A percentile compares a stretch with the other conserved stretches of the same genome.
phyloP scores from a whole-genome alignment of 2,113 vertebrate genomes.

The Chauna torquata region DNA sequence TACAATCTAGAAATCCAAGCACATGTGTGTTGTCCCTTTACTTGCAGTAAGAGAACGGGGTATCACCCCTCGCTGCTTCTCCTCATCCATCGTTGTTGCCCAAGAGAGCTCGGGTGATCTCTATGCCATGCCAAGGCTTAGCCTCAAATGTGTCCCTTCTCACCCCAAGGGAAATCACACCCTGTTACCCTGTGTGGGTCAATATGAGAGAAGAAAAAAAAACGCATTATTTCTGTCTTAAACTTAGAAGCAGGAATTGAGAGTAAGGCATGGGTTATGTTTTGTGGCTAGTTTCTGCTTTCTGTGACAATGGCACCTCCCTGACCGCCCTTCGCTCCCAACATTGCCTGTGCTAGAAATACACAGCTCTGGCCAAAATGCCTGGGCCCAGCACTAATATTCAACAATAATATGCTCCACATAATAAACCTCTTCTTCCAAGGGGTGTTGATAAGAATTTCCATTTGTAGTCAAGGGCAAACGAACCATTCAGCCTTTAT shows the following conservation, averaged over 20 bases:
- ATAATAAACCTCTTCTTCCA: slow-evolving; percentile 21
- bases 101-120: not conserved
- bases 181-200: not conserved
- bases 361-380: not conserved
- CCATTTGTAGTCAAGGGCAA: slow-evolving; percentile 49
- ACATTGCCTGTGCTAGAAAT: not conserved
- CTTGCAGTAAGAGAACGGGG: not conserved
- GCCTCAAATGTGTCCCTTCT: not conserved
- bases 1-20: not conserved
- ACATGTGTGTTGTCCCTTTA: rapidly evolving
- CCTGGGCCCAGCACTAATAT: not conserved
- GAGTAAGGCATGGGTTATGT: rapidly evolving
- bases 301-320: not conserved
- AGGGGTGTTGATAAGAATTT: slow-evolving; percentile 44
- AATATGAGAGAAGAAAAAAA: not conserved
- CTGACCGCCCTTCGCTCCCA: not conserved
- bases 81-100: not conserved
- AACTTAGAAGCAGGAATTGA: not conserved
- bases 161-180: not conserved
- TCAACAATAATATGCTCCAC: not conserved
- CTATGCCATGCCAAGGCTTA: not conserved
- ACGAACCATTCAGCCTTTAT: not conserved
- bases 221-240: not conserved
- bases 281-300: not conserved
- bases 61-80: not conserved